These are phyloP conservation scores for Spisula solida DNA, from an alignment of 2,888 invertebrate species.

Conservation along the genomic window DNA sequence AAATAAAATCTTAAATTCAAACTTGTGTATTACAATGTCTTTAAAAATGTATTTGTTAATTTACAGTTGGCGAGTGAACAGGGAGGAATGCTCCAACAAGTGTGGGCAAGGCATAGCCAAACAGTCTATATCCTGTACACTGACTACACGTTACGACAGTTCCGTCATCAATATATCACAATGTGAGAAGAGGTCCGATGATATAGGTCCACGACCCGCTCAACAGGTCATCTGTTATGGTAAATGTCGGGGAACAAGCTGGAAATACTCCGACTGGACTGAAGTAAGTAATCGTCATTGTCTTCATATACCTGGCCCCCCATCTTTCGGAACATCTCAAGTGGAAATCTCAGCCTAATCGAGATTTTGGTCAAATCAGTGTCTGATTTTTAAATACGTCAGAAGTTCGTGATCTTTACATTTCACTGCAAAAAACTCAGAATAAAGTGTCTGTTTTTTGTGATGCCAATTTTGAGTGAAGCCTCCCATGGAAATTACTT, in stretches of 20 bases:
- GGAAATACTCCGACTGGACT: slow-evolving; percentile 93
- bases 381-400: too few relatives aligned
- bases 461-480: too few relatives aligned
- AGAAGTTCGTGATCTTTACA: too few relatives aligned
- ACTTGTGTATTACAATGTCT: too few relatives aligned
- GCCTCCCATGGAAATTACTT: too few relatives aligned
- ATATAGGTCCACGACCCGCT: slow-evolving; percentile 88
- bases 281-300: slow-evolving; percentile 89
- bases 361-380: too few relatives aligned
- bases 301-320: background rate
- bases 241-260: slow-evolving; percentile 90
- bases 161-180: slow-evolving; percentile 63
- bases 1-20: background rate
- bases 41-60: background rate
- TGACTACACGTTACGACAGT: slow-evolving; percentile 73
- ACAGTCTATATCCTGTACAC: slow-evolving; percentile 90
- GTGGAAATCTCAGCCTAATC: too few relatives aligned
- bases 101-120: slow-evolving; percentile 91
- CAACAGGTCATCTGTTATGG: slow-evolving; percentile 90
- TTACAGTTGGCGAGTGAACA: slow-evolving; percentile 89
- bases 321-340: background rate
- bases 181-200: slow-evolving; percentile 82
- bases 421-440: too few relatives aligned
- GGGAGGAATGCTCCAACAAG: slow-evolving; percentile 91
- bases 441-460: too few relatives aligned